Evolutionary conservation across 2,113 vertebrate genomes (phyloP).

Genomic region (Mesitornis unicolor): DNA sequence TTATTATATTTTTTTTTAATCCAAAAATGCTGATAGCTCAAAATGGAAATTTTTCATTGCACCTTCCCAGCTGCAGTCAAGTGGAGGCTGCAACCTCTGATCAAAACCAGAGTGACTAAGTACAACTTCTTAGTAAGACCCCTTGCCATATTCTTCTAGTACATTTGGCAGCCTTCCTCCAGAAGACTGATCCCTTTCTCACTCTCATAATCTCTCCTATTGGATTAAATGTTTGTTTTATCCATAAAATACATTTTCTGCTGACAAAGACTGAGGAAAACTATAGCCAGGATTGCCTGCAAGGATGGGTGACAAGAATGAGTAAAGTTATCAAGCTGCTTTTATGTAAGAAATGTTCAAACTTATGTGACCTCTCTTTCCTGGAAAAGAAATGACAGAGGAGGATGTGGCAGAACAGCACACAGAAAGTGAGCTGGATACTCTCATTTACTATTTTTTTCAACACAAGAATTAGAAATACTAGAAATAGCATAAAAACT

Average conservation of each 20-base stretch:
- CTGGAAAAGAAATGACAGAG: not conserved
- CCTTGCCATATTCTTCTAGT: not conserved
- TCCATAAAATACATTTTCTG: not conserved
- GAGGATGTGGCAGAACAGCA: not conserved
- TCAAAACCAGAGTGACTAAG: not conserved
- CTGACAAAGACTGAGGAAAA: not conserved
- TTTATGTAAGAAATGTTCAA: not conserved
- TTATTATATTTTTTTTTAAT: rapidly evolving
- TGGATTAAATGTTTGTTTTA: not conserved
- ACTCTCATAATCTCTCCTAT: not conserved
- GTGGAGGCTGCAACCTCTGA: not conserved
- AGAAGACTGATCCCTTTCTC: not conserved
- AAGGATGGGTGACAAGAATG: not conserved
- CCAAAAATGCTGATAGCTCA: not conserved
- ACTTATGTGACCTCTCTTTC: not conserved
- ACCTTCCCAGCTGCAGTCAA: not conserved
- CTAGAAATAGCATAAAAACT: not conserved
- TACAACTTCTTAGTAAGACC: not conserved
- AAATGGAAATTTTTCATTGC: not conserved
- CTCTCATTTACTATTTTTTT: not conserved
- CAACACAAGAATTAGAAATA: not conserved
- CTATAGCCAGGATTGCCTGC: not conserved
- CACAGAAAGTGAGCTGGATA: not conserved
- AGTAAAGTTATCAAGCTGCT: not conserved
- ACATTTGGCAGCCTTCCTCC: not conserved